Evolutionary conservation across 2,888 invertebrate species (phyloP), one percentile per base, ranked within the genome.

Genomic region (Troilus luridus): DNA sequence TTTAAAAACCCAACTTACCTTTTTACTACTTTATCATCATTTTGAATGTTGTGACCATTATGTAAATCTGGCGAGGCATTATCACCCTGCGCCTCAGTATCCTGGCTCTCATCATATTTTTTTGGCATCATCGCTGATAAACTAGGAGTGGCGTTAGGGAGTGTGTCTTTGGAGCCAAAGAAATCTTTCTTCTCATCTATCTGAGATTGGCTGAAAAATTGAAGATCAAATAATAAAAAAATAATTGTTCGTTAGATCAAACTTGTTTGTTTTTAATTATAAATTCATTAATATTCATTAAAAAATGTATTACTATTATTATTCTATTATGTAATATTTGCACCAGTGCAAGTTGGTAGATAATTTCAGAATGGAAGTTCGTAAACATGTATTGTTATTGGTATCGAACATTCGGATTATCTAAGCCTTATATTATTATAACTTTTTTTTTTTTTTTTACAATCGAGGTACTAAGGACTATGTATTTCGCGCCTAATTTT

Each of bases 21-120:
- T 58, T 54, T 21, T 8, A n/a, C n/a, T n/a, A 85, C 85, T 14
- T 85, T 85, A 21, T 85, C 85, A 85, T 85, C 85, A 58, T 85
- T 85, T 85, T 85, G 85, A 56, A 85, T 85, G 8, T 85, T 85
- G 56, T 85, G 85, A 56, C 85, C 85, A n/a, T 85, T 85, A n/a
- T 85, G 85, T 85, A 85, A 85, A 85, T 85, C 85, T 85, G 56
- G 85, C n/a, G n/a, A n/a, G 54, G 11, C 85, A n/a, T 27, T 85
- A n/a, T 85, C 85, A 85, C 21, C 85, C 41, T 85, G 85, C 12
- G 85, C 56, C 85, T 85, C 56, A 56, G 85, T 10, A 12, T 85
- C 85, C 56, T 85, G 85, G 56, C 14, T 85, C 5, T 85, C 85
- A 56, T 85, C 85, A 58, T 85, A 85, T n/a, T 85, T 85, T 56